These are phyloP conservation scores for Clarias macrocephalus DNA, from an alignment of 2,113 vertebrate species.

Conservation along the genomic window DNA sequence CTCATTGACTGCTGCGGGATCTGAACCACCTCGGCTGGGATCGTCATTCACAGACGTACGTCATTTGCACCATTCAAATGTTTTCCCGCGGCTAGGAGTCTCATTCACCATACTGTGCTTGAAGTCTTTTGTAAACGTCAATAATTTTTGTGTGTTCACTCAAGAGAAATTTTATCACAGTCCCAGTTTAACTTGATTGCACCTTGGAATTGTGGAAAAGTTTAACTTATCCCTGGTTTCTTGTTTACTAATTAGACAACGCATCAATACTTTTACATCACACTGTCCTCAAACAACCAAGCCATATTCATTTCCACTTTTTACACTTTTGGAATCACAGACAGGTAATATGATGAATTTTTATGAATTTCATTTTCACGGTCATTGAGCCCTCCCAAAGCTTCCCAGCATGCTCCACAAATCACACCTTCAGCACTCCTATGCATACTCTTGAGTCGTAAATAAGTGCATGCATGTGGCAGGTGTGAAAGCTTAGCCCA, in stretches of 20 bases:
- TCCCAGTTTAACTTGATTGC: too few relatives aligned
- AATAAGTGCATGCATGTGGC: slow-evolving; percentile 21
- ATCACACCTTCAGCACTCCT: slow-evolving; percentile 21
- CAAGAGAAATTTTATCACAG: too few relatives aligned
- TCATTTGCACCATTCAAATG: too few relatives aligned
- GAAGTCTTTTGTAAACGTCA: too few relatives aligned
- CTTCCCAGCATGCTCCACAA: slow-evolving; percentile 13
- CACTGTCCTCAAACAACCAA: not conserved
- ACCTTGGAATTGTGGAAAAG: not conserved
- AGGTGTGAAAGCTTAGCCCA: slow-evolving; percentile 31
- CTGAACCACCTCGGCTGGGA: too few relatives aligned
- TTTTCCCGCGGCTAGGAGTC: too few relatives aligned
- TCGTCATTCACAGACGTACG: too few relatives aligned
- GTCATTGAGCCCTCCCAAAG: slow-evolving; percentile 6
- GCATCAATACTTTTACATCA: not conserved
- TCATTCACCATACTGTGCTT: too few relatives aligned
- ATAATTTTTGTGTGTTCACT: too few relatives aligned
- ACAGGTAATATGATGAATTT: slow-evolving; percentile 3
- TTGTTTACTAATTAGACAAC: not conserved
- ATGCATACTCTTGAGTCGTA: slow-evolving; percentile 7
- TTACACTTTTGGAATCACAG: not conserved
- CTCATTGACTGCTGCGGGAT: too few relatives aligned
- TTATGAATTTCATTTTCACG: not conserved
- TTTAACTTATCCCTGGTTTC: not conserved
- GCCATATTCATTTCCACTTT: not conserved